These are phyloP conservation scores for Cottus gobio DNA, from an alignment of 2,113 vertebrate genomes.

Conservation along the genomic window DNA sequence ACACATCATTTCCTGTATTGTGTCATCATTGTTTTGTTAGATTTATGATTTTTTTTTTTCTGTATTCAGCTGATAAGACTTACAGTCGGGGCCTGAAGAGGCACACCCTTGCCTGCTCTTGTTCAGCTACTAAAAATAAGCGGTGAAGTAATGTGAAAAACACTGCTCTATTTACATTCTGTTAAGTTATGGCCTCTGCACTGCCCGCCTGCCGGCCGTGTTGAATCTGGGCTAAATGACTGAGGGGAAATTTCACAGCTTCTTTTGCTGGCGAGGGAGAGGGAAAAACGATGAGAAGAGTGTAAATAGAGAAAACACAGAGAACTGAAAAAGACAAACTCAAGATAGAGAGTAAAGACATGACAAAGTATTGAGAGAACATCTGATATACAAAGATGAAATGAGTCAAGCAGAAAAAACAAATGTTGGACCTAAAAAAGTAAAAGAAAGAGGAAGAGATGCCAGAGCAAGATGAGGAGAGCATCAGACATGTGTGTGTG, in stretches of 20 bases:
- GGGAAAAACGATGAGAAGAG: slow-evolving; percentile 39
- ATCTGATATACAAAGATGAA: background rate
- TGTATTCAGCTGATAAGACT: slow-evolving; percentile 76
- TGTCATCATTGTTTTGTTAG: slow-evolving; percentile 66
- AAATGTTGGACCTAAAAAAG: background rate
- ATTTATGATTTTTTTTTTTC: slow-evolving; percentile 62
- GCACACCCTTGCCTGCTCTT: slow-evolving; percentile 76
- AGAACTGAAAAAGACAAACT: background rate
- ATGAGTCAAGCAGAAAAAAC: background rate
- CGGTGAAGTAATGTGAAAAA: slow-evolving; percentile 83
- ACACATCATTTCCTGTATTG: slow-evolving; percentile 72
- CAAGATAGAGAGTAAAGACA: background rate
- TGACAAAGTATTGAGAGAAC: background rate
- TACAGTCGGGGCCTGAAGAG: slow-evolving; percentile 59
- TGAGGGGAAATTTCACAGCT: slow-evolving; percentile 63
- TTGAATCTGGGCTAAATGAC: slow-evolving; percentile 67
- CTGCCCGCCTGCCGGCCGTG: slow-evolving; percentile 51
- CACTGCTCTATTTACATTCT: slow-evolving; percentile 83
- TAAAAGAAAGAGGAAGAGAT: background rate
- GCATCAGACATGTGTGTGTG: slow-evolving; percentile 30
- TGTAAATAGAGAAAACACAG: background rate
- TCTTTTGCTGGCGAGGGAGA: slow-evolving; percentile 42
- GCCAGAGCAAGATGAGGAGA: slow-evolving; percentile 14
- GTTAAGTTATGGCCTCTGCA: slow-evolving; percentile 64
- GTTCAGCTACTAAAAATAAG: slow-evolving; percentile 83